Percentiles rank a stretch among this genome's conserved stretches.
Evolutionary conservation across 2,797 vertebrate genomes (phyloP).

Genomic region (Enteromius argenteus): DNA sequence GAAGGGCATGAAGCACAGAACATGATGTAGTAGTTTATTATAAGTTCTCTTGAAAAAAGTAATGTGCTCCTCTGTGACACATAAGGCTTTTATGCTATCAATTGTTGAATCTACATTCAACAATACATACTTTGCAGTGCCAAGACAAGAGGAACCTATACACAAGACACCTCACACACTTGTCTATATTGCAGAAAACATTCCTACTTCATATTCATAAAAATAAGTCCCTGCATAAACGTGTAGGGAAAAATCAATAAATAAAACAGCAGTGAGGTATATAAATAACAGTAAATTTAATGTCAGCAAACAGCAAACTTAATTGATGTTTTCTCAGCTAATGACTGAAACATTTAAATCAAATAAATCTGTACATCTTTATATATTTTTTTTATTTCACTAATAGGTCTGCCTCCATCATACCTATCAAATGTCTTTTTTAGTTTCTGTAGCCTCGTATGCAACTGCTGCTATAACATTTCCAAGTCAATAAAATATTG

Average conservation of each 20-base stretch:
- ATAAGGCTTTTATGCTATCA: not conserved
- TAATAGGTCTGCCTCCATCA: not conserved
- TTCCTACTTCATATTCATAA: not conserved
- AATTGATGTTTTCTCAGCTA: not conserved
- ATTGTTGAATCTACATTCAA: not conserved
- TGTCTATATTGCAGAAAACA: not conserved
- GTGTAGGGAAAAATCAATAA: not conserved
- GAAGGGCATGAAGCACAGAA: not conserved
- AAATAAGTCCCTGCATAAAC: not conserved
- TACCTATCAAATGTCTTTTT: not conserved
- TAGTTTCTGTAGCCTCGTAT: not conserved
- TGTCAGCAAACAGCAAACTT: not conserved
- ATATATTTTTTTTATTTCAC: not conserved
- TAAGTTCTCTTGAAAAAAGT: not conserved
- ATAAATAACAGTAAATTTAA: not conserved
- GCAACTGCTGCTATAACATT: conserved; percentile 19
- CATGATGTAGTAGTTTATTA: not conserved
- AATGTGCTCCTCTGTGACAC: not conserved
- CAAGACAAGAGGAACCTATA: not conserved
- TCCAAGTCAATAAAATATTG: conserved; percentile 24
- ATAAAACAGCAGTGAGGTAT: not conserved
- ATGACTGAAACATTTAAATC: conserved; percentile 1
- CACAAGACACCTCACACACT: not conserved
- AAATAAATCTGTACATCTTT: not conserved
- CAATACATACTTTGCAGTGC: not conserved